Conservation (phyloP, 1,140 invertebrate genomes). For the Parapsyche elsis region DNA sequence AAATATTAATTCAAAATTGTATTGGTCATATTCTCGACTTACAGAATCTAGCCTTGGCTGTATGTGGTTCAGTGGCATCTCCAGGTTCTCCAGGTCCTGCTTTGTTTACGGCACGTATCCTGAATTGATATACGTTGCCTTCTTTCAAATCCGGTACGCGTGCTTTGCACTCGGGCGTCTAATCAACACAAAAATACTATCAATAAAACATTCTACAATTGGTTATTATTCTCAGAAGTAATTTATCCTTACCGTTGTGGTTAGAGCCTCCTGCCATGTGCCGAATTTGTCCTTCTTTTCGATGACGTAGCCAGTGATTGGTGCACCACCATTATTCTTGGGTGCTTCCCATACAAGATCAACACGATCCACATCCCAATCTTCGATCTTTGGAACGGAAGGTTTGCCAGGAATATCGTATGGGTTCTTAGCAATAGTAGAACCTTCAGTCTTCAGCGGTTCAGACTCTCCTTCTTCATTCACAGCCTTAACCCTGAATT, state of each 20-base stretch:
- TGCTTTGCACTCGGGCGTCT: conserved; percentile 83
- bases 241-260: conserved; percentile 71
- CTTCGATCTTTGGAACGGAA: conserved; percentile 86
- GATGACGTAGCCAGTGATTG: conserved; percentile 95
- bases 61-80: conserved; percentile 87
- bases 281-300: conserved; percentile 96
- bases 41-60: conserved; percentile 91
- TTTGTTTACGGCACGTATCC: conserved; percentile 93
- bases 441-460: conserved; percentile 87
- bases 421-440: conserved; percentile 93
- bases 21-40: conserved; percentile 63
- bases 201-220: background rate
- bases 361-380: conserved; percentile 94
- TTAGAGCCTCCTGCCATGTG: conserved; percentile 90
- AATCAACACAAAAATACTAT: conserved; percentile 48
- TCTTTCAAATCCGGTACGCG: conserved; percentile 89
- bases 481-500: conserved; percentile 97
- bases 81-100: conserved; percentile 92
- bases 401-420: conserved; percentile 91
- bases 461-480: conserved; percentile 99
- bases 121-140: conserved; percentile 93
- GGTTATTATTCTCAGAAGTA: background rate
- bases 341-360: conserved; percentile 95
- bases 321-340: conserved; percentile 89
- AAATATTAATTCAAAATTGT: background rate